These are phyloP conservation scores for Callyntrura guangdongensis DNA, from an alignment of 2,888 invertebrate species.

Conservation along the genomic window DNA sequence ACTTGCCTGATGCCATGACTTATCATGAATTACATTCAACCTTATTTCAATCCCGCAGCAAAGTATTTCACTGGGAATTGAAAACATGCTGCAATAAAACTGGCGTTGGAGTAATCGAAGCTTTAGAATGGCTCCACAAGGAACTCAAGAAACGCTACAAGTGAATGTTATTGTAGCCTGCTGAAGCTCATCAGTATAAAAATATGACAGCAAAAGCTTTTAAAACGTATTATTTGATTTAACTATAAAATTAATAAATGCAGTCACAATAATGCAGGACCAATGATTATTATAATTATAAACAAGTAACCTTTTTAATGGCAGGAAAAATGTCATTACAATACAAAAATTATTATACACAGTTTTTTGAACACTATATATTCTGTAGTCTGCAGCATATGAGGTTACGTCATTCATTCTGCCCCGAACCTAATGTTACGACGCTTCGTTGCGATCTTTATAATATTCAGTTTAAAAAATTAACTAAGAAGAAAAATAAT, in stretches of 20 bases:
- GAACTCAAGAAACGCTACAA: constrained; percentile 66
- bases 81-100: constrained; percentile 69
- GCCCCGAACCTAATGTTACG: background rate
- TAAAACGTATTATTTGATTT: no score
- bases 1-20: constrained; percentile 68
- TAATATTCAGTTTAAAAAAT: background rate
- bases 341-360: no score
- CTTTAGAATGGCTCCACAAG: constrained; percentile 68
- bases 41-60: constrained; percentile 54
- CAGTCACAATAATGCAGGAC: no score
- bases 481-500: background rate
- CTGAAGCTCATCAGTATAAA: background rate
- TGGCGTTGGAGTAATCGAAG: constrained; percentile 53
- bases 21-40: constrained; percentile 67
- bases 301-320: no score
- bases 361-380: no score
- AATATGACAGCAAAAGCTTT: no score
- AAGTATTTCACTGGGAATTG: constrained; percentile 58
- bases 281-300: no score
- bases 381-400: no score
- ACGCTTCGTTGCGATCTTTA: background rate
- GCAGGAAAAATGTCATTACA: no score
- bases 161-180: background rate
- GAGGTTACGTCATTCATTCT: no score
- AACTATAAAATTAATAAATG: background rate